phyloP scores from a whole-genome alignment of 2,888 invertebrate genomes.

The Pilophorus perplexus region DNA sequence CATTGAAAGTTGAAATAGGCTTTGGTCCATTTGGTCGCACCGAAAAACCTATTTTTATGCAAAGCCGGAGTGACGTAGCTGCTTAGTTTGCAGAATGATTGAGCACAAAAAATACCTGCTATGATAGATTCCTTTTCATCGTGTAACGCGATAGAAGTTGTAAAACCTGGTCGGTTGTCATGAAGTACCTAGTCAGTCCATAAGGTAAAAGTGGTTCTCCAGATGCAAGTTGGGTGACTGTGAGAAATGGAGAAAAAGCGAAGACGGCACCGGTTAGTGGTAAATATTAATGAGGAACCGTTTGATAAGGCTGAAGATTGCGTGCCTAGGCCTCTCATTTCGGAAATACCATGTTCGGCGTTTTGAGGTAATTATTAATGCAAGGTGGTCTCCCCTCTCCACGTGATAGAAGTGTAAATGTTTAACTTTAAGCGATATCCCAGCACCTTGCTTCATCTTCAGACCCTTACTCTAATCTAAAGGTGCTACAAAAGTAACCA shows the following conservation, averaged over 20 bases:
- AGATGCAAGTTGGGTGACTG: no score
- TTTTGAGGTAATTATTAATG: conserved; percentile 20
- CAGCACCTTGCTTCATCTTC: conserved; percentile 23
- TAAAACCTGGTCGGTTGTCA: no score
- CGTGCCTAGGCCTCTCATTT: conserved; percentile 21
- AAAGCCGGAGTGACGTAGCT: no score
- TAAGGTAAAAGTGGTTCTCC: no score
- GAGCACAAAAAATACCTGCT: no score
- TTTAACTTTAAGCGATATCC: conserved; percentile 33
- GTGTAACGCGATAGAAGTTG: no score
- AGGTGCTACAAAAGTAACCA: conserved; percentile 14
- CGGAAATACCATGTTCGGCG: conserved; percentile 1
- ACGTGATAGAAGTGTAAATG: conserved; percentile 30
- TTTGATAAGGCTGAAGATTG: conserved; percentile 6
- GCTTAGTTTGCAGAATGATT: no score
- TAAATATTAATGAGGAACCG: conserved; percentile 19
- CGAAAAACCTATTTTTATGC: no score
- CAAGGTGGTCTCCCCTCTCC: conserved; percentile 28
- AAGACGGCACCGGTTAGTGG: conserved; percentile 6
- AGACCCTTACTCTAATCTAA: neutral
- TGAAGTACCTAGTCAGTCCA: no score
- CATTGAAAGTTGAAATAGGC: no score
- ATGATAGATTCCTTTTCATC: neutral
- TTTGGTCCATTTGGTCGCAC: no score
- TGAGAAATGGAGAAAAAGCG: no score